Base-by-base conservation (phyloP, 2,888 invertebrate genomes). In the Caenorhabditis plicata region DNA sequence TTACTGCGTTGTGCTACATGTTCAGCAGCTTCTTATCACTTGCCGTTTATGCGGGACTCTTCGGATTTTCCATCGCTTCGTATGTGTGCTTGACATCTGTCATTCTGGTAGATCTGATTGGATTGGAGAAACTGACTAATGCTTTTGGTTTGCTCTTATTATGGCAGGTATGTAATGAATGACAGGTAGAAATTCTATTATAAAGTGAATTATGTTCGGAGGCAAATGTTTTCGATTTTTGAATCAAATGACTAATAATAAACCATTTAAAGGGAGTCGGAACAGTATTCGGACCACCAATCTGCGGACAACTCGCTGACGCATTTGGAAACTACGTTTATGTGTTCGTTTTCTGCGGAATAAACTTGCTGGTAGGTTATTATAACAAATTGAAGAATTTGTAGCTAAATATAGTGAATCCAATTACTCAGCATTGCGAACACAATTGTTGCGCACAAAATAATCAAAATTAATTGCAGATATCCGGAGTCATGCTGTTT, bases 21-120 rank as follows among this genome's bases (percentile, higher is more conserved):
- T 90, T 90, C 82, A 82, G 82, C 71, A 87, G 87, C 73, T 91
- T 89, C 82, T 83, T 85, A 77, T 85, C 88, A 8, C 86, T 94
- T 74, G 87, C 88, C 19, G 75, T 89, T 48, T 95, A 91, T 82
- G 87, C 90, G 22, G 85, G 86, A 29, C 85, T 88, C 8, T 93
- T 69, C 52, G 64, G 67, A 39, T 75, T 80, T 67, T 60, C 74
- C 15, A 75, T 80, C 42, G 65, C 73, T 27, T 78, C 77, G 64
- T 96, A 93, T 85, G 93, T 98, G 80, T 94, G 95, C 13, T 85
- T 98, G 57, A 96, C 96, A 29, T 95, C 95, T 42, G 95, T 98
- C 81, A 92, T 98, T 81, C 86, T 98, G 64, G 96, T 96, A 73
- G 95, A 98, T 82, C 86, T 96, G 35, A 86, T 98, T 38, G 96